Conservation (phyloP, 2,888 invertebrate genomes). For the Eupithecia tripunctaria region DNA sequence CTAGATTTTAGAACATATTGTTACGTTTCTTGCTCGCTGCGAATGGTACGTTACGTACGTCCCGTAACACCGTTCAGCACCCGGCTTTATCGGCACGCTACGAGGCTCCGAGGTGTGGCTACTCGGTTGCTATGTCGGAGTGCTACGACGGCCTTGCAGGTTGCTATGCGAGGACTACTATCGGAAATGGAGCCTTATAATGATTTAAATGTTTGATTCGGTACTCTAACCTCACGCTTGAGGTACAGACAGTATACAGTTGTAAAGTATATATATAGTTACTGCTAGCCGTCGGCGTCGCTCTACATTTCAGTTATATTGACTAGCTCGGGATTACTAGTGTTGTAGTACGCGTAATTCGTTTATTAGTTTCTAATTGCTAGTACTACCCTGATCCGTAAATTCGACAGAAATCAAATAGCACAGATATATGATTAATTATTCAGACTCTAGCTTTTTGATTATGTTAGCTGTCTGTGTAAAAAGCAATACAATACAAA, state of each 20-base stretch:
- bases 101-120: constrained; percentile 21
- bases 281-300: not conserved
- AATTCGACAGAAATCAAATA: not conserved
- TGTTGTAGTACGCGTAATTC: not conserved
- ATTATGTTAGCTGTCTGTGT: not conserved
- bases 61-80: no score
- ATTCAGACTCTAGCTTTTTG: not conserved
- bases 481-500: no score
- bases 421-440: not conserved
- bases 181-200: constrained; percentile 16
- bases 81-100: not conserved
- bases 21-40: no score
- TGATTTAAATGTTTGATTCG: constrained; percentile 13
- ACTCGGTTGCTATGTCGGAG: constrained; percentile 28
- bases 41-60: no score
- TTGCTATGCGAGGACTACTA: constrained; percentile 14
- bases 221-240: not conserved
- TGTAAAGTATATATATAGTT: no score
- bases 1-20: no score
- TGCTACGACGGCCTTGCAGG: constrained; percentile 15
- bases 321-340: not conserved
- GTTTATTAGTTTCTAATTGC: not conserved
- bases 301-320: not conserved
- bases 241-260: no score
- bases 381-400: not conserved